phyloP scores from a whole-genome alignment of 2,113 vertebrate species.

The Agapornis roseicollis region DNA sequence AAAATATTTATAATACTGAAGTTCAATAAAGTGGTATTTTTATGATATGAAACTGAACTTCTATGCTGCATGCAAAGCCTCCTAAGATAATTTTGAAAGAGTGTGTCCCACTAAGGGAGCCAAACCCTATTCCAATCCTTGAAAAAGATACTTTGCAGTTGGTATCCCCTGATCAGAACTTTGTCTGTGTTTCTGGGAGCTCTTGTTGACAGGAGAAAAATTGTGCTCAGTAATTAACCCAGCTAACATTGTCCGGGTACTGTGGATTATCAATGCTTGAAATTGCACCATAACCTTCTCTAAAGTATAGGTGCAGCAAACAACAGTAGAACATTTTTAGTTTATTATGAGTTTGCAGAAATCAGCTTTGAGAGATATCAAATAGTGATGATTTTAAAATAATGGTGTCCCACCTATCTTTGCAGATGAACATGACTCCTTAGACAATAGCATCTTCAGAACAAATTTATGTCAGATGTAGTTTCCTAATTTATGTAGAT shows the following conservation, averaged over 20 bases:
- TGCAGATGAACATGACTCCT: not conserved
- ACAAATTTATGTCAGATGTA: not conserved
- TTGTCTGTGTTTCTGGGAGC: not conserved
- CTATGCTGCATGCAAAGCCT: not conserved
- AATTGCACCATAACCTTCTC: not conserved
- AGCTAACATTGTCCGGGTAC: not conserved
- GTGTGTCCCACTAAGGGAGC: not conserved
- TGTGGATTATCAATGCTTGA: not conserved
- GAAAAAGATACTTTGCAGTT: not conserved
- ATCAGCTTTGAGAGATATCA: not conserved
- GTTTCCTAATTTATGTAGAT: not conserved
- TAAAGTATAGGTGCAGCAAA: not conserved
- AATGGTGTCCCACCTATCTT: not conserved
- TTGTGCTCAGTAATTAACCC: not conserved
- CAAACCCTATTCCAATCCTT: not conserved
- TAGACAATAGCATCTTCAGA: not conserved
- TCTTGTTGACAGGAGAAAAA: not conserved
- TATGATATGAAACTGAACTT: not conserved
- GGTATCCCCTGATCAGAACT: not conserved
- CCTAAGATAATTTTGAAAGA: not conserved
- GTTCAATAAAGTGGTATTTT: not conserved
- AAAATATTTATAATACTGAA: not conserved
- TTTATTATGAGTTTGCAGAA: not conserved
- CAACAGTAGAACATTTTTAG: not conserved
- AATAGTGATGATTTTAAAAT: not conserved